Evolutionary conservation across 2,797 vertebrate species (phyloP).

Genomic region (Darevskia mixta): DNA sequence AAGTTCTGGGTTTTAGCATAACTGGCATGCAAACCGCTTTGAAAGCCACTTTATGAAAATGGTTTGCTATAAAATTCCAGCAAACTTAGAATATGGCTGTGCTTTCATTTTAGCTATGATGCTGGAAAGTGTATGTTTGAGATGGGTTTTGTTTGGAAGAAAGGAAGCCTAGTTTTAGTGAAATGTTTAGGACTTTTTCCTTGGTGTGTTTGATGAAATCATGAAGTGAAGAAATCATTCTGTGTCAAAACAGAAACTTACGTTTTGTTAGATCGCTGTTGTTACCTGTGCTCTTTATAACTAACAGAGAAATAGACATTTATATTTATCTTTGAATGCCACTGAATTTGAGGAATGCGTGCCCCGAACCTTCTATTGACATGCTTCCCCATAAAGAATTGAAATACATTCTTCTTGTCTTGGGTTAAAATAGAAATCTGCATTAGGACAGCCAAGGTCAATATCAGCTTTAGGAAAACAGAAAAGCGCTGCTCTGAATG

Average conservation of each 20-base stretch:
- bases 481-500: conserved; percentile 10
- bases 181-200: neutral
- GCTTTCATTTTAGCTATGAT: neutral
- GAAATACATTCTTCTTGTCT: neutral
- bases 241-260: neutral
- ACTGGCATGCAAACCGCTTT: neutral
- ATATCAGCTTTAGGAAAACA: neutral
- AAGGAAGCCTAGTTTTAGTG: neutral
- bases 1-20: neutral
- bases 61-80: neutral
- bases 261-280: neutral
- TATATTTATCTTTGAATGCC: neutral
- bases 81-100: neutral
- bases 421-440: accelerated
- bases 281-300: accelerated
- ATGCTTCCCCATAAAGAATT: neutral
- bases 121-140: neutral
- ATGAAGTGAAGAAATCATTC: neutral
- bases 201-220: neutral
- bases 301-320: neutral
- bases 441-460: neutral
- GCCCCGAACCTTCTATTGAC: neutral
- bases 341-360: neutral
- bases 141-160: neutral
- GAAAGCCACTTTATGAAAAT: neutral